A percentile compares a stretch with the other conserved stretches of the same genome.
Evolutionary conservation across 1,140 invertebrate genomes (phyloP).

Genomic region (Neelides sp.): DNA sequence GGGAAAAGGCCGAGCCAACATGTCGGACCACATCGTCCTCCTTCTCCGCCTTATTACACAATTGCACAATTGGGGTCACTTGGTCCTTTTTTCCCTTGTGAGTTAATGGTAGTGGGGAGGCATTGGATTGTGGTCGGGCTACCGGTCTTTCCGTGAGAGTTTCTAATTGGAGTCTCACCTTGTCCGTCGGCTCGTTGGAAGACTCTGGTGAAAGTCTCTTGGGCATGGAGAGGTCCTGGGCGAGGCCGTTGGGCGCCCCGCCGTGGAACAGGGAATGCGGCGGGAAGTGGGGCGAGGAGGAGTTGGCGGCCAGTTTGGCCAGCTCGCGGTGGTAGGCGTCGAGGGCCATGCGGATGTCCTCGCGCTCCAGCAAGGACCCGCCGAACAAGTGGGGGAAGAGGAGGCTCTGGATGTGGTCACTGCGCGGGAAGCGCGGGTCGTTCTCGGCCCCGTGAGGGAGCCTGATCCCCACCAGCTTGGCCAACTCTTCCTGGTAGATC

Average conservation of each 20-base stretch:
- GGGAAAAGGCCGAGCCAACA: conserved; percentile 67
- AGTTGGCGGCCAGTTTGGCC: conserved; percentile 50
- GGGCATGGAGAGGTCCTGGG: conserved; percentile 73
- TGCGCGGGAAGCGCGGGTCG: conserved; percentile 41
- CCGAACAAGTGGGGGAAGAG: conserved; percentile 69
- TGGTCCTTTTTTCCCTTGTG: too few species aligned
- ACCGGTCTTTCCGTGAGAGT: too few species aligned
- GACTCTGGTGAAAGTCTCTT: conserved; percentile 32
- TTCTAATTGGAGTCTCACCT: too few species aligned
- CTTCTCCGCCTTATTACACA: conserved; percentile 24
- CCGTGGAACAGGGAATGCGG: conserved; percentile 35
- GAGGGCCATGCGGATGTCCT: conserved; percentile 74
- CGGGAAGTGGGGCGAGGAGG: conserved; percentile 33
- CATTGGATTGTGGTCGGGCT: too few species aligned
- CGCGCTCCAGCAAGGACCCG: conserved; percentile 51
- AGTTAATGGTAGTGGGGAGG: too few species aligned
- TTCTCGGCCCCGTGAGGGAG: conserved; percentile 46
- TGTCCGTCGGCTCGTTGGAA: too few species aligned
- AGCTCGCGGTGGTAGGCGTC: conserved; percentile 85
- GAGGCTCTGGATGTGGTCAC: conserved; percentile 49
- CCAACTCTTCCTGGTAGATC: conserved; percentile 91
- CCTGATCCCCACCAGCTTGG: conserved; percentile 73
- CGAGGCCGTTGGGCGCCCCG: conserved; percentile 32
- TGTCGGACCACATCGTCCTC: conserved; percentile 53
- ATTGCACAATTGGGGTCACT: too few species aligned